Base-by-base conservation (phyloP, 2,888 invertebrate genomes). In the Macaria notata region DNA sequence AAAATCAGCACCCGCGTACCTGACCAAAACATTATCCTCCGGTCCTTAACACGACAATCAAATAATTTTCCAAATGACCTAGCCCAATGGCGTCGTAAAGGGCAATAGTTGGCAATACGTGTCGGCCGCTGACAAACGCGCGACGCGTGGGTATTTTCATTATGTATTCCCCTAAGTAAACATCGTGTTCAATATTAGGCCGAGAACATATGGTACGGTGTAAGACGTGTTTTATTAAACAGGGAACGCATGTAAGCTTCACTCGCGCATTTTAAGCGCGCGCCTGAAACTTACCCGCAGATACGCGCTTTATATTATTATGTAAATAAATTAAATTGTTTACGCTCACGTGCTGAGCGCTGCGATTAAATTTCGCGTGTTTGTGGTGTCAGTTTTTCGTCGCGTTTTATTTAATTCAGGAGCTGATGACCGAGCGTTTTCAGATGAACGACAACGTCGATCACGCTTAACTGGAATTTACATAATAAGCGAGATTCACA, bases 201-300 rank as follows among this genome's bases (percentile, higher is more conserved):
- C 63, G 65, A 70, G 70, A 79, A 79, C 78, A 79, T 76, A 76
- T 77, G 78, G 78, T 67, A 67, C 66, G 64, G 66, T 68, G 69
- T 72, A 75, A 74, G 75, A 74, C 78, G 76, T 75, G 76, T 77
- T 80, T 77, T 80, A 80, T 81, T 80, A 79, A 79, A 80, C 71
- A 64, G 56, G 64, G 66, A 56, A 57, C 59, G 64, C 65, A 64
- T 66, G 70, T 68, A 68, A 69, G 70, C 66, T 57, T 43, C 60
- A 65, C 71, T 69, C 62, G 69, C 74, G 73, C 70, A 68, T 64
- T 62, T 64, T 64, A 58, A 57, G 57, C 61, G 48, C 51, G 49
- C 29, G 47, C 54, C 56, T 33, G 53, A 61, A 61, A 66, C 57
- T 63, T 54, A 49, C 49, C 54, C 62, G 41, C 39, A 48, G 51